phyloP scores from a whole-genome alignment of 2,113 vertebrate species.

The Pachyramphus minor region DNA sequence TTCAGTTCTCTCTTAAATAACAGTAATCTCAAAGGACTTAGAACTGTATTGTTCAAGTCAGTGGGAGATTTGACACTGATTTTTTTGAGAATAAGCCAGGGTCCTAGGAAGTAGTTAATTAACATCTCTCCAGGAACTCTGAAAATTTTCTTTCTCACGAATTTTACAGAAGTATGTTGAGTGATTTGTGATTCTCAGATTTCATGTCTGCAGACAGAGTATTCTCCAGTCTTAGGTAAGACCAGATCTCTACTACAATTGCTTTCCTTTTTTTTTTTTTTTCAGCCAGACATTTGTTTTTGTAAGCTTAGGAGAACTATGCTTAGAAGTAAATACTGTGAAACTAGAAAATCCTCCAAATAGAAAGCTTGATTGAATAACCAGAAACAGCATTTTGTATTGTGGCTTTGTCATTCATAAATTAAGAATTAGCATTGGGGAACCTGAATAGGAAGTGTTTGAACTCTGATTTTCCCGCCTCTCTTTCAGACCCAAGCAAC shows the following conservation, averaged over 20 bases:
- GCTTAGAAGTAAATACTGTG: not conserved
- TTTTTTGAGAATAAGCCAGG: not conserved
- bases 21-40: not conserved
- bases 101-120: constrained; percentile 11
- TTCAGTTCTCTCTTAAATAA: constrained; percentile 11
- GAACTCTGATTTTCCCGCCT: not conserved
- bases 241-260: not conserved
- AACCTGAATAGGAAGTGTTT: not conserved
- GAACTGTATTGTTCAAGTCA: not conserved
- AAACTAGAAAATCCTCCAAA: not conserved
- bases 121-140: not conserved
- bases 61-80: not conserved
- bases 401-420: not conserved
- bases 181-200: not conserved
- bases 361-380: not conserved
- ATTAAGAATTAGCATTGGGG: not conserved
- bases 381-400: not conserved
- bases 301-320: not conserved
- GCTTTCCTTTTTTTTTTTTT: not conserved
- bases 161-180: not conserved
- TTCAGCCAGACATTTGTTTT: not conserved
- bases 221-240: not conserved
- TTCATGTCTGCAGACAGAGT: not conserved
- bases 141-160: not conserved
- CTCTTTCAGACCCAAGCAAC: not conserved